These are phyloP conservation scores for Augiades crinisus DNA, from an alignment of 2,888 invertebrate species.

Conservation along the genomic window DNA sequence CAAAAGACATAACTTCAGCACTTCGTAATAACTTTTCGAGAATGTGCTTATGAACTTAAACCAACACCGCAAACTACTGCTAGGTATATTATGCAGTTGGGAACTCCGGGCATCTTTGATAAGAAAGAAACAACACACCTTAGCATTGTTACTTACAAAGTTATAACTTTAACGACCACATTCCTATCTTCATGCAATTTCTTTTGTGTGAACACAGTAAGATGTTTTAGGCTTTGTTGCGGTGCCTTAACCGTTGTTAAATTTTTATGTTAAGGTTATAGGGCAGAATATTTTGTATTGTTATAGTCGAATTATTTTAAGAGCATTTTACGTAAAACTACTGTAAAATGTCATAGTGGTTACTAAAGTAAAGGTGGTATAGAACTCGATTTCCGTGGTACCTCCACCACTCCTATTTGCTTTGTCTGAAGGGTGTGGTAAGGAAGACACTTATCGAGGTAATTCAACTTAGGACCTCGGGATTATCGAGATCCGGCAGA, in stretches of 20 bases:
- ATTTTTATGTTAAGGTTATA: slow-evolving; percentile 5
- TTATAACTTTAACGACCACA: slow-evolving; percentile 15
- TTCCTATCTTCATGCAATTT: slow-evolving; percentile 13
- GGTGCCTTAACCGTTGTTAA: slow-evolving; percentile 20
- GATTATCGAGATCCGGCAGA: too few species aligned
- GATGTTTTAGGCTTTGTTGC: slow-evolving; percentile 6
- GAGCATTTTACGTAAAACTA: too few species aligned
- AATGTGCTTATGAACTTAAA: neutral
- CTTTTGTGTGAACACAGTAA: slow-evolving; percentile 7
- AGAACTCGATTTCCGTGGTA: too few species aligned
- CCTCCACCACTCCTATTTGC: too few species aligned
- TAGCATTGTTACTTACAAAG: slow-evolving; percentile 15
- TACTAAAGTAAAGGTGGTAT: too few species aligned
- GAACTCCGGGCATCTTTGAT: neutral
- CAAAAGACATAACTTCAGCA: too few species aligned
- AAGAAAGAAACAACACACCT: slow-evolving; percentile 9
- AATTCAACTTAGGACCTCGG: too few species aligned
- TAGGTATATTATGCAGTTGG: neutral
- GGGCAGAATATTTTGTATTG: slow-evolving; percentile 8
- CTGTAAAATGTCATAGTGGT: too few species aligned
- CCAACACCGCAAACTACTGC: neutral
- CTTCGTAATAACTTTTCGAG: neutral
- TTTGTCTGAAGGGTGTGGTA: too few species aligned
- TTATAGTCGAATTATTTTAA: neutral
- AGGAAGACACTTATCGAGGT: too few species aligned